These are phyloP conservation scores for Pluvialis apricaria DNA, from an alignment of 2,113 vertebrate species.

Conservation along the genomic window DNA sequence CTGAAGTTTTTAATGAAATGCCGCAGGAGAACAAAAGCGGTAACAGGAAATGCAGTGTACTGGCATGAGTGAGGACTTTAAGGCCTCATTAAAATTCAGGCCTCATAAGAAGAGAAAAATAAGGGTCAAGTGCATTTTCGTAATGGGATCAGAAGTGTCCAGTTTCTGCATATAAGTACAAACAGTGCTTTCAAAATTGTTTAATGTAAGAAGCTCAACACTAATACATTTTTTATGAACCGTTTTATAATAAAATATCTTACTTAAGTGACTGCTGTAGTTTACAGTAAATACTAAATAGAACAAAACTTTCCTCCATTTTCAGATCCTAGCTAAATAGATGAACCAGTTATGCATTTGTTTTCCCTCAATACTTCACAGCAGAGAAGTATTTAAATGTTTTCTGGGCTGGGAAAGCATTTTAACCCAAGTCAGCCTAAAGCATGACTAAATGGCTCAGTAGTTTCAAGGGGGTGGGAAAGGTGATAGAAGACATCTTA, in stretches of 20 bases:
- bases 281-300: neutral
- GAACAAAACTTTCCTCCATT: neutral
- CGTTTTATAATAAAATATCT: neutral
- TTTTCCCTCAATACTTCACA: neutral
- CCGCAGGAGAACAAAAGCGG: neutral
- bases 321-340: neutral
- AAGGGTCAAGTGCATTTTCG: neutral
- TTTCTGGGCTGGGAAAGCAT: neutral
- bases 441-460: neutral
- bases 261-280: neutral
- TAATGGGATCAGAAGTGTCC: neutral
- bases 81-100: conserved; percentile 11
- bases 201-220: neutral
- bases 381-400: neutral
- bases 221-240: neutral
- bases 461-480: neutral
- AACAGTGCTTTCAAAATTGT: neutral
- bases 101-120: neutral
- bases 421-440: neutral
- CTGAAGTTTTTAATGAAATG: neutral
- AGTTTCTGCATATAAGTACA: neutral
- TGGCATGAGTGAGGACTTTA: neutral
- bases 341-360: neutral
- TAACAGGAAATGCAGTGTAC: neutral
- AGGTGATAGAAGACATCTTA: neutral